Base-by-base conservation (phyloP, 2,797 vertebrate genomes). In the Crocidura indochinensis region DNA sequence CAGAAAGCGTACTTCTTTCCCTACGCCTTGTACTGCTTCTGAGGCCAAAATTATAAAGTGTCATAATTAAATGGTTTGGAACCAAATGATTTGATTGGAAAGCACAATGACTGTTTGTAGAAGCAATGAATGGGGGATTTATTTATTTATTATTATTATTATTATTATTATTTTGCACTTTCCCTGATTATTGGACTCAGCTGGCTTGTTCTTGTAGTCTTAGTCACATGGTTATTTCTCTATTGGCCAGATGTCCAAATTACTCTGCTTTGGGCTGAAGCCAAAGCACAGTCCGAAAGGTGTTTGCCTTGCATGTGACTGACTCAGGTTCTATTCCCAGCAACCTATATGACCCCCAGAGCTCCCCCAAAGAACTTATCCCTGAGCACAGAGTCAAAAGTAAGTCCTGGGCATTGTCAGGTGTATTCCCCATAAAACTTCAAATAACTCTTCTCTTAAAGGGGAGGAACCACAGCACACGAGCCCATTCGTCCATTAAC, bases 41-140 rank as follows among this genome's bases (percentile, higher is more conserved):
- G 72, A 86, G 0, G 31, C 90, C 91, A 90, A 94, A 90, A 95
- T 88, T 76, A 91, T 90, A 77, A 92, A 93, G 90, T 62, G 62
- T 88, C 86, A 80, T 92, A 91, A 93, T 94, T 91, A 86, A 95
- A 73, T 7, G 9, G 86, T 87, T 51, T 51, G 9, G 73, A 86
- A 87, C 46, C 12, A 71, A 80, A 31, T 49, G 51, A 68, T 87
- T 92, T 91, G 94, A 93, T 79, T 90, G 93, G 73, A 91, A 95
- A 80, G 67, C 62, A 88, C 51, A 93, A 90, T 88, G 53, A 90
- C 62, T 84, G 10, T 95, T 95, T 91, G 87, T 27, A 83, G 89
- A 90, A 87, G 60, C 73, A 88, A 90, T 53, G 27, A 27, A 60
- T 78, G 31, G 67, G 29, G 73, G 79, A 20, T 20, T 38, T 38